These are phyloP conservation scores for Phalacrocorax brasilianus DNA, from an alignment of 2,113 vertebrate genomes.

Conservation along the genomic window DNA sequence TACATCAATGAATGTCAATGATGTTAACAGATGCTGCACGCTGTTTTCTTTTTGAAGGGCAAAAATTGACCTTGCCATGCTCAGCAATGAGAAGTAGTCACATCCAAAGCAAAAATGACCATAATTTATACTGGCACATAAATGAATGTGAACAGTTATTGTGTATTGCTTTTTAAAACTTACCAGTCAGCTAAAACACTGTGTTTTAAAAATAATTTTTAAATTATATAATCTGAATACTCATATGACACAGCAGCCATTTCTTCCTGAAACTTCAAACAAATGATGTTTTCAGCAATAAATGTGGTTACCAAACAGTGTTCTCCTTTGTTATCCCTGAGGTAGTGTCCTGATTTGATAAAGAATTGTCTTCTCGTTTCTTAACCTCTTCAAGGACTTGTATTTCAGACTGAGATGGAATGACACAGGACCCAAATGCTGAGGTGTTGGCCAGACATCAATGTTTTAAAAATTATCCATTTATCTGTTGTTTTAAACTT, in stretches of 20 bases:
- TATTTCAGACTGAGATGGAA: background rate
- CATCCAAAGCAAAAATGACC: background rate
- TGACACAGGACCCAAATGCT: background rate
- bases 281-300: background rate
- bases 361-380: background rate
- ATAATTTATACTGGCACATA: background rate
- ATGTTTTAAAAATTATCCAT: background rate
- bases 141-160: background rate
- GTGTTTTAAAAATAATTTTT: background rate
- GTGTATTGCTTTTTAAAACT: background rate
- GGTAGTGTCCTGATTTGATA: background rate
- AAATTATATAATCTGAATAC: background rate
- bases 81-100: background rate
- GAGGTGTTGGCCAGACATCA: background rate
- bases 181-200: background rate
- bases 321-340: background rate
- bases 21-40: background rate
- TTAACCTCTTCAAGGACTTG: background rate
- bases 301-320: background rate
- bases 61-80: background rate
- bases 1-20: background rate
- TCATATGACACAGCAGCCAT: fast-evolving
- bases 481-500: background rate
- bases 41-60: background rate
- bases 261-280: background rate